Evolutionary conservation across 2,113 vertebrate genomes (phyloP), one percentile per base, ranked within the genome.

Genomic region (Sinosuthora webbiana): DNA sequence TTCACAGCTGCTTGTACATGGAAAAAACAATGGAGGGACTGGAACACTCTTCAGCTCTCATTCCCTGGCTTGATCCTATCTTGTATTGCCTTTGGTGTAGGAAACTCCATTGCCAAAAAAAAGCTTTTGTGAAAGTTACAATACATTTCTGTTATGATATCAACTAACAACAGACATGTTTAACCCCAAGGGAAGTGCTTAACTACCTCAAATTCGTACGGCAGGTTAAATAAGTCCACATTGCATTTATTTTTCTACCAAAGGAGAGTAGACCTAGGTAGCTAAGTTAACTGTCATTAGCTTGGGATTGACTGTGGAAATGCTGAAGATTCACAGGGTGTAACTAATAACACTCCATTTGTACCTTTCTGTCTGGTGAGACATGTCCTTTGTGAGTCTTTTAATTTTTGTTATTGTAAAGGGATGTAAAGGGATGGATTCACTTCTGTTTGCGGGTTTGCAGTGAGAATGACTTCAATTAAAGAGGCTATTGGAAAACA

Each of bases 41-140:
- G 53, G n/a, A 67, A 82, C 31, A 50, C 8, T 74, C 16, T 63
- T 50, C 55, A 56, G 35, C 92, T 94, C n/a, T 56, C 0, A 0
- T 69, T 90, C 33, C 22, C 33, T 88, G 47, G 35, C 81, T 91
- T 89, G 86, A 94, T 86, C 45, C 80, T 92, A 63, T 81, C 80
- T 94, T 76, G 18, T 81, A 56, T 81, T 91, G 86, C 74, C 70
- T 94, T 95, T 91, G 80, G 52, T 87, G 28, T 52, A 83, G 52
- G 39, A 91, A 93, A 63, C 47, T 74, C 33, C 4, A 30, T 27
- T 90, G 92, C 85, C 71, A 86, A 71, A 86, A 63, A 63, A 88
- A 86, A 74, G 23, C 50, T 87, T 87, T 84, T 89, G 56, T 49
- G 23, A 30, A 88, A 75, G 59, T 83, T 91, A 63, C 59, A 81